Evolutionary conservation across 2,888 invertebrate species (phyloP), one percentile per base, ranked within the genome.

Genomic region (Poecilobothrus nobilitatus): DNA sequence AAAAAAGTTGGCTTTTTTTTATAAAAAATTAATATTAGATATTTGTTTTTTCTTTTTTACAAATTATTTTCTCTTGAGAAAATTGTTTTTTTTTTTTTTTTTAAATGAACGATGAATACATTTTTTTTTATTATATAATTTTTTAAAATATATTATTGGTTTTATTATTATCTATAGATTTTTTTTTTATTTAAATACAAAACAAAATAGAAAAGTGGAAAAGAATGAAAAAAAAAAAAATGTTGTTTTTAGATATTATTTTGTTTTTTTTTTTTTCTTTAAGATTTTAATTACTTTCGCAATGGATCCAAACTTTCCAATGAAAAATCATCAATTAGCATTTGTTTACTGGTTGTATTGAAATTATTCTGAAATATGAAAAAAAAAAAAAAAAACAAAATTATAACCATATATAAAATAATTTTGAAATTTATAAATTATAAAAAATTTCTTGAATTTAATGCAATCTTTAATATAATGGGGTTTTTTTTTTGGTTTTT

Each of bases 221-320:
- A n/a, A n/a, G n/a, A n/a, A n/a, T n/a, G n/a, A n/a, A 53, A n/a
- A 53, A 53, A 53, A 18, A 53, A 53, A 18, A n/a, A 18, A 18
- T 6, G 18, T 3, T 18, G 18, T 12, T 18, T 53, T 12, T 53
- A 53, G 53, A 53, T 2, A 53, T 53, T 53, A 27, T 27, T 27
- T 27, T 27, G 27, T 27, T 27, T 27, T 2, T 2, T 27, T 27
- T 27, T 27, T 27, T 5, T 27, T 27, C 27, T 27, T n/a, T 53
- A 12, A 53, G 53, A 15, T 15, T 27, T 33, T 64, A 10, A n/a
- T 77, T 76, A 82, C 80, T 93, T 93, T 82, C 91, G 88, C 76
- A 96, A 84, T 71, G 96, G 96, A 85, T 96, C 96, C 81, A 96
- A 86, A 83, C 94, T 94, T 80, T 95, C 95, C 82, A 96, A 84